These are phyloP conservation scores for Ornithorhynchus anatinus DNA, from an alignment of 2,113 vertebrate species.

Conservation along the genomic window DNA sequence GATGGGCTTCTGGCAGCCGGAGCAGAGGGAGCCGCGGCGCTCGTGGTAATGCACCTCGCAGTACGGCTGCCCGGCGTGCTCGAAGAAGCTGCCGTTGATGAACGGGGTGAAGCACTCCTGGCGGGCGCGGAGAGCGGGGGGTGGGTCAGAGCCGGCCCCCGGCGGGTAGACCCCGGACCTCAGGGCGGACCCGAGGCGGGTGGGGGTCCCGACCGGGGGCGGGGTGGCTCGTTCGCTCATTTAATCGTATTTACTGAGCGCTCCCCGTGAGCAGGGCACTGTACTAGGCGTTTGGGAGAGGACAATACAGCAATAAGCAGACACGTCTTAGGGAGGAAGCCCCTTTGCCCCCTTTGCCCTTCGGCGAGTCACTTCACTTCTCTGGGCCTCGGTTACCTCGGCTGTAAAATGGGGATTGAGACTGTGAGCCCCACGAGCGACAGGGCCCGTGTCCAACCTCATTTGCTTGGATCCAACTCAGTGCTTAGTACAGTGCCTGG, in stretches of 20 bases:
- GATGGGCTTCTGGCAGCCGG: constrained; percentile 98
- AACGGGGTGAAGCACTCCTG: constrained; percentile 98
- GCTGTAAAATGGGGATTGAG: too few species aligned
- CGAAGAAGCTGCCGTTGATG: constrained; percentile 95
- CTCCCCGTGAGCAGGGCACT: too few species aligned
- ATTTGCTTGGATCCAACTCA: too few species aligned
- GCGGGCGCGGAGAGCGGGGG: background rate
- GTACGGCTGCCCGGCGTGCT: constrained; percentile 97
- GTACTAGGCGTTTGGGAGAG: too few species aligned
- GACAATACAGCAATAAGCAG: too few species aligned
- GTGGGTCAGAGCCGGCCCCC: background rate
- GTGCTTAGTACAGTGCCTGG: too few species aligned
- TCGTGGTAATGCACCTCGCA: constrained; percentile 98
- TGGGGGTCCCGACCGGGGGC: background rate
- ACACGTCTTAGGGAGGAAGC: accelerated
- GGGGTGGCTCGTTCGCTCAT: background rate
- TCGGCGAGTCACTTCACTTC: too few species aligned
- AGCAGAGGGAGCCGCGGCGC: constrained; percentile 93
- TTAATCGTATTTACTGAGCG: too few species aligned
- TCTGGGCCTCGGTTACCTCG: too few species aligned
- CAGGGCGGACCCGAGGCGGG: background rate
- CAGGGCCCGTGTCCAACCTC: too few species aligned
- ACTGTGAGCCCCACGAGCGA: too few species aligned
- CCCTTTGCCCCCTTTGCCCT: background rate
- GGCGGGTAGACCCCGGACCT: background rate